Base-by-base conservation (phyloP, 2,113 vertebrate species). In the Galemys pyrenaicus region DNA sequence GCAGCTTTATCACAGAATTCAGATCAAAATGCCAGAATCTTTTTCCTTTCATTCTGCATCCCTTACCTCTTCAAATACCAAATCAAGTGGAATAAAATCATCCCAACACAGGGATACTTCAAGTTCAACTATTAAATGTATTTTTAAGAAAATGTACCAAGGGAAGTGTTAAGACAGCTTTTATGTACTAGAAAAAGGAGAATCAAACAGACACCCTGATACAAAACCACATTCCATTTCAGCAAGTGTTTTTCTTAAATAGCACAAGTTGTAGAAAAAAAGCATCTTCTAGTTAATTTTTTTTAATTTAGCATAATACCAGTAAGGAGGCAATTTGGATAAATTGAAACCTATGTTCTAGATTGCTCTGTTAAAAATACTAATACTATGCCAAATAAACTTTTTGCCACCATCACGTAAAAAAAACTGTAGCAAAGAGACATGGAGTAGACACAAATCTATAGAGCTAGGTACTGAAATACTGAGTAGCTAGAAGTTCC, bases 1-100 rank as follows among this genome's bases (percentile, higher is more conserved):
- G 82, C 95, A 97, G 97, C 92, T 96, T 92, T 86, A 89, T 68
- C 87, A 98, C 95, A 95, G 74, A 87, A 92, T 44, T 82, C 94
- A 94, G 24, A 95, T 44, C 49, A 97, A 51, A 86, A 65, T 51
- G 87, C 20, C 32, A 32, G 9, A 79, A 37, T 89, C 90, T 95
- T 74, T 24, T 81, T 37, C 75, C 73, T 91, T 68, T 70, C 81
- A 90, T 39, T 30, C 49, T 19, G 30, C 54, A 70, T 26, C 60
- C 74, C 37, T 85, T 37, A 81, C 86, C 68, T 93, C 44, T 28
- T 32, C 90, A 84, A 91, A 19, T 87, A 12, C 10, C 39, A 91
- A 75, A 49, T 65, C 64, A 73, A 46, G 6, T 49, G 74, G 32
- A 94, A 73, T 49, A 58, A 67, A 86, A 80, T 70, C 22, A 82